Percentiles rank a stretch among this genome's conserved stretches.
These are phyloP conservation scores for Andricus quercusramuli DNA, from an alignment of 2,888 invertebrate species.

Conservation along the genomic window DNA sequence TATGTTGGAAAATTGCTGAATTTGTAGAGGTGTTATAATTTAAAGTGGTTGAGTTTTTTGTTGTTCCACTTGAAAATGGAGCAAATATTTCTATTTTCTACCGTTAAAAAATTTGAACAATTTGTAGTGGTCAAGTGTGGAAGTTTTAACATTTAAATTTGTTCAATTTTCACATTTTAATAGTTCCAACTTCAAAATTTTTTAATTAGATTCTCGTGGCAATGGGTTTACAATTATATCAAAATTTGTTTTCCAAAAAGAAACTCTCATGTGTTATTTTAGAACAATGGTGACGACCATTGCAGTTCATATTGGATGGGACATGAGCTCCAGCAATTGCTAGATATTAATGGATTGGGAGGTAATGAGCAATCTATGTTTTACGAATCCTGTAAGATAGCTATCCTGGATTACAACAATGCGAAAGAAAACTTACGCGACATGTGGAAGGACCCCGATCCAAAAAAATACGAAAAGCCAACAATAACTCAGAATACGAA, in stretches of 20 bases:
- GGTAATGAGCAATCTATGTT: conserved; percentile 36
- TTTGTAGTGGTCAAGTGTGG: too few relatives aligned
- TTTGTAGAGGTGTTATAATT: too few relatives aligned
- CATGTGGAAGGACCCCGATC: neutral
- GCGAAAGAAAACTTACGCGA: conserved; percentile 58
- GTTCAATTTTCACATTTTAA: too few relatives aligned
- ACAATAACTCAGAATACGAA: conserved; percentile 51
- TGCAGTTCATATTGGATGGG: conserved; percentile 69
- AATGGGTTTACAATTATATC: too few relatives aligned
- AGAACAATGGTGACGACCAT: conserved; percentile 48
- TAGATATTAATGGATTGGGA: conserved; percentile 47
- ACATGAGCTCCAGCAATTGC: conserved; percentile 59
- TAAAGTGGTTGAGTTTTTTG: too few relatives aligned
- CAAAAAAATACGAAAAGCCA: conserved; percentile 39
- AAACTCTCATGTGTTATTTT: conserved; percentile 38
- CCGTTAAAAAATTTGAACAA: too few relatives aligned
- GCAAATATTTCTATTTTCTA: too few relatives aligned
- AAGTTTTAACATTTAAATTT: too few relatives aligned
- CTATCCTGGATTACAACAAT: conserved; percentile 49
- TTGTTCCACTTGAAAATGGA: too few relatives aligned
- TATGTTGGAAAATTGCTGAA: too few relatives aligned
- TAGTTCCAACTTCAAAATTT: too few relatives aligned
- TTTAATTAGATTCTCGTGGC: too few relatives aligned
- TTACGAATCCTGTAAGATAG: conserved; percentile 45
- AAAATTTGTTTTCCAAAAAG: neutral